phyloP scores from a whole-genome alignment of 92 coral and sea anemone genomes.

The Muricea muricata region DNA sequence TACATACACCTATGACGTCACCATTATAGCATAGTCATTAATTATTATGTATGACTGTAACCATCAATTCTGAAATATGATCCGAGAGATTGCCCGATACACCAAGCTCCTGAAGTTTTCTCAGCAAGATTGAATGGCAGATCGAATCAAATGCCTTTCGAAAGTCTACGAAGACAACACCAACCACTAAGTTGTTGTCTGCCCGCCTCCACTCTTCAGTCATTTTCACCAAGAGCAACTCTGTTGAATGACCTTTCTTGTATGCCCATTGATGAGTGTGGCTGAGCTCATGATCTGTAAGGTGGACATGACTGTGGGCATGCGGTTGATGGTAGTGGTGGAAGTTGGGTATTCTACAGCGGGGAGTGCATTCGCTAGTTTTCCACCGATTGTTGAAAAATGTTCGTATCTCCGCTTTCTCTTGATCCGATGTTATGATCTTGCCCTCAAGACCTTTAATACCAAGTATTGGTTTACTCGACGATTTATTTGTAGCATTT shows the following conservation, averaged over 20 bases:
- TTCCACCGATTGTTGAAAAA: conserved; percentile 58
- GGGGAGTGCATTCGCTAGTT: conserved; percentile 25
- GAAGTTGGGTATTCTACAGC: neutral
- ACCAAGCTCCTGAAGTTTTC: conserved; percentile 2
- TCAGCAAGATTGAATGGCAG: neutral
- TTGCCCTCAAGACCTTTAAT: neutral
- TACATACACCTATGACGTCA: too few species aligned
- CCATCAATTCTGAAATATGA: too few species aligned
- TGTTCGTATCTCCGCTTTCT: neutral
- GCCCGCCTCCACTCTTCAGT: conserved; percentile 42
- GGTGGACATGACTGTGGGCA: neutral
- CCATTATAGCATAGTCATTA: too few species aligned
- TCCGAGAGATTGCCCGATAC: conserved; percentile 2
- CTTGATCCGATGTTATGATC: neutral
- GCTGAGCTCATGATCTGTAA: neutral
- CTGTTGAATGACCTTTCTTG: conserved; percentile 14
- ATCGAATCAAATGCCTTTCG: conserved; percentile 22
- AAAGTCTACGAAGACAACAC: conserved; percentile 18
- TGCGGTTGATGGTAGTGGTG: neutral
- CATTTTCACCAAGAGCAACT: conserved; percentile 23
- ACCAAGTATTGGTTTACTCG: neutral
- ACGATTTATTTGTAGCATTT: conserved; percentile 3
- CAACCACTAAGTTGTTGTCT: conserved; percentile 38
- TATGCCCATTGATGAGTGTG: conserved; percentile 53
- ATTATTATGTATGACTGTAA: too few species aligned